phyloP scores from a whole-genome alignment of 2,888 invertebrate genomes.

The Caenorhabditis sp. region DNA sequence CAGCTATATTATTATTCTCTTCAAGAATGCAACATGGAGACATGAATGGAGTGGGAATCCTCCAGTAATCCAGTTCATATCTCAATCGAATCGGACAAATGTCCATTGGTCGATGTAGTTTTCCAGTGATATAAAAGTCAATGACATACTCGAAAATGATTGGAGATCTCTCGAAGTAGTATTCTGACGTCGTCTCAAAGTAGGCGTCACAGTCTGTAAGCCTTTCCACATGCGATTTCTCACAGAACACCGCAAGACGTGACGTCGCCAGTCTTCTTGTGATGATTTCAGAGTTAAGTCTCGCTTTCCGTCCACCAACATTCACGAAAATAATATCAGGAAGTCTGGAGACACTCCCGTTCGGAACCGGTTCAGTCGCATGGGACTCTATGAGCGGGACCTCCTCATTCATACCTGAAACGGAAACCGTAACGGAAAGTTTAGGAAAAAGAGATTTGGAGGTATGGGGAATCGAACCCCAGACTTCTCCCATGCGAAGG shows the following conservation, averaged over 20 bases:
- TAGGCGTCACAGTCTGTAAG: constrained; percentile 81
- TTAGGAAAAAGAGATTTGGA: constrained; percentile 68
- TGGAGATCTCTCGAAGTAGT: constrained; percentile 81
- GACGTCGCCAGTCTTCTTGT: constrained; percentile 70
- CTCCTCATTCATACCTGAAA: constrained; percentile 61
- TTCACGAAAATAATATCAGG: constrained; percentile 50
- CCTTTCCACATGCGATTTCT: constrained; percentile 75
- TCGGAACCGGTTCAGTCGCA: constrained; percentile 15
- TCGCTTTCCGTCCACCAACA: constrained; percentile 62
- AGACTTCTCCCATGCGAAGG: constrained; percentile 81
- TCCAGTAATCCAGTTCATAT: constrained; percentile 81
- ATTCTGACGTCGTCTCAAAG: constrained; percentile 79
- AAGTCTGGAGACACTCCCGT: constrained; percentile 24
- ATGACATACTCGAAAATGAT: constrained; percentile 81
- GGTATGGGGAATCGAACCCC: constrained; percentile 81
- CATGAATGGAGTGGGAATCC: constrained; percentile 75
- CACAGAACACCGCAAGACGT: constrained; percentile 74
- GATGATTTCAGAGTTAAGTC: constrained; percentile 54
- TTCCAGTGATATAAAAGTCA: constrained; percentile 79
- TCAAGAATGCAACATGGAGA: constrained; percentile 75
- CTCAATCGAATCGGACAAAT: constrained; percentile 81
- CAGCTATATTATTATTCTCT: constrained; percentile 70
- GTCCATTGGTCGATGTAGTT: constrained; percentile 82
- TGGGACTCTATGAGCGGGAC: constrained; percentile 49
- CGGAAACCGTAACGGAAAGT: neutral